Conservation (phyloP, 2,113 vertebrate genomes). For the Rynchops niger region DNA sequence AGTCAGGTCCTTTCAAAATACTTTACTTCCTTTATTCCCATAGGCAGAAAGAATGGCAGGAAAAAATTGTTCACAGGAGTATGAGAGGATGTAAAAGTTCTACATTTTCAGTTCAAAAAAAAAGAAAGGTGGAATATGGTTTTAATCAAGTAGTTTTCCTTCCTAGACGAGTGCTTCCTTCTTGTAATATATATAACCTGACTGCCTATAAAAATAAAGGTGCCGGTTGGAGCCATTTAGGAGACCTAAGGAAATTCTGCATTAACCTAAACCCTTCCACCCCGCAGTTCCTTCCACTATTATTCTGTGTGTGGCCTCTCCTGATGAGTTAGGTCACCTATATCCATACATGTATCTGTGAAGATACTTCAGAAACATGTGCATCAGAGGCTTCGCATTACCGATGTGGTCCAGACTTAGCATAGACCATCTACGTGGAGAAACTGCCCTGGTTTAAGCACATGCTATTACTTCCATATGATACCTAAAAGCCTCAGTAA, state of each 20-base stretch:
- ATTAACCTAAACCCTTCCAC: constrained; percentile 57
- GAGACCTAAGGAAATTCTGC: constrained; percentile 66
- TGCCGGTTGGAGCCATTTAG: constrained; percentile 59
- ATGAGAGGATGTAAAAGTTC: constrained; percentile 48
- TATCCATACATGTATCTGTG: not conserved
- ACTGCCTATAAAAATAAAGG: constrained; percentile 70
- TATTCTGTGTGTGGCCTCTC: constrained; percentile 59
- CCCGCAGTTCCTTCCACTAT: constrained; percentile 17
- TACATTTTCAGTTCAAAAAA: constrained; percentile 42
- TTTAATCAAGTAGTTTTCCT: constrained; percentile 70
- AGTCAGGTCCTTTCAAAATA: constrained; percentile 63
- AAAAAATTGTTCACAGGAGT: constrained; percentile 67
- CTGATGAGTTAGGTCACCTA: constrained; percentile 8
- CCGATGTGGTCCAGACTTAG: not conserved
- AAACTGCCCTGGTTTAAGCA: not conserved
- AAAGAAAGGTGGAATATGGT: constrained; percentile 59
- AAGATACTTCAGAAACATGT: not conserved
- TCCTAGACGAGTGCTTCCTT: constrained; percentile 67
- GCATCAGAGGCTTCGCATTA: not conserved
- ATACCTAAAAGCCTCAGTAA: not conserved
- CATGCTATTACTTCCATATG: not conserved
- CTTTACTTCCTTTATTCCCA: constrained; percentile 67
- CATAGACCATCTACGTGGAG: not conserved
- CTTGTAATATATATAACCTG: constrained; percentile 69
- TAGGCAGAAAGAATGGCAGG: constrained; percentile 59